These are phyloP conservation scores for Hafferia zeledoni DNA, from an alignment of 2,797 vertebrate genomes.

Conservation along the genomic window DNA sequence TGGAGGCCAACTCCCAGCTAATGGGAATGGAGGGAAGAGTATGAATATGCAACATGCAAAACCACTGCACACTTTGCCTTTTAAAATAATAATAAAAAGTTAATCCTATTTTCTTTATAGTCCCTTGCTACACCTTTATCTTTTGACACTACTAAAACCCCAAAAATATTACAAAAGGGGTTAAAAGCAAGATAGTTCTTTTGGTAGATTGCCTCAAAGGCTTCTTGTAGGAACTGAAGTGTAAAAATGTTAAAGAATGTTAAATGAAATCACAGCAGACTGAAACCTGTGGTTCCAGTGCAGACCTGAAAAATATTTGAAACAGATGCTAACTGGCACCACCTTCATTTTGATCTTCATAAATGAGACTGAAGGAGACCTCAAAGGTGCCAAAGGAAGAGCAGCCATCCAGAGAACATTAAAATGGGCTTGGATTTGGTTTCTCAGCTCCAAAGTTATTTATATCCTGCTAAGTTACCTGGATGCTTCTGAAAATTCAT, in stretches of 20 bases:
- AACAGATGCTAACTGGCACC: conserved; percentile 50
- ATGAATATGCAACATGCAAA: neutral
- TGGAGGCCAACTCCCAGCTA: neutral
- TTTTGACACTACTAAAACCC: conserved; percentile 12
- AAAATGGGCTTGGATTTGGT: neutral
- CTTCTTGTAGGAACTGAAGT: conserved; percentile 53
- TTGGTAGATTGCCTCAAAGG: conserved; percentile 50
- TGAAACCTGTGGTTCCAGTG: conserved; percentile 40
- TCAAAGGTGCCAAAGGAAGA: conserved; percentile 6
- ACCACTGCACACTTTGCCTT: neutral
- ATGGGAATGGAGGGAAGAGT: neutral
- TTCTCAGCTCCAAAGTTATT: neutral
- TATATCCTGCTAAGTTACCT: neutral
- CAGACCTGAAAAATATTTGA: conserved; percentile 58
- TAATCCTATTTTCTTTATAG: conserved; percentile 18
- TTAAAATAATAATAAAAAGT: neutral
- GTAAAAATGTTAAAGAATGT: conserved; percentile 54
- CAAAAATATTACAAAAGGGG: conserved; percentile 21
- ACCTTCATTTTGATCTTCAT: neutral
- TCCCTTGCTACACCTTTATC: neutral
- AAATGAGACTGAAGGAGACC: neutral
- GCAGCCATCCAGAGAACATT: neutral
- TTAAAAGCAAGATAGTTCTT: conserved; percentile 37
- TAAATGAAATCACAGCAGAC: conserved; percentile 63
- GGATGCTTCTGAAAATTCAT: neutral